Conservation (phyloP, 2,888 invertebrate genomes). For the Drosophila colorata region DNA sequence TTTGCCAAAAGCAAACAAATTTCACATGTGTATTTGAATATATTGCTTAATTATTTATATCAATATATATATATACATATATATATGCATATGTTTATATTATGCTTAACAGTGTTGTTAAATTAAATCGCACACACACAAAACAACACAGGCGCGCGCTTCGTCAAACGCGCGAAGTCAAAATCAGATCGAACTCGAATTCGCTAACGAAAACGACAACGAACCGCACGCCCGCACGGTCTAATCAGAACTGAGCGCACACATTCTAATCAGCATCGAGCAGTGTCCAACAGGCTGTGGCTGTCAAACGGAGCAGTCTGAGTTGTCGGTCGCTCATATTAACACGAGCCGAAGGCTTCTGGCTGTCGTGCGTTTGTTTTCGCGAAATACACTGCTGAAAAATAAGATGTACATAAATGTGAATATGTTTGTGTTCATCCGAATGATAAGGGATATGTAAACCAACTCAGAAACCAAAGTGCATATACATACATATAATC, state of each 20-base stretch:
- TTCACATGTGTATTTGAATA: constrained; percentile 49
- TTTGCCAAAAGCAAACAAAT: constrained; percentile 40
- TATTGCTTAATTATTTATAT: constrained; percentile 62
- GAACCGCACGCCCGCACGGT: constrained; percentile 65
- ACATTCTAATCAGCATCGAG: constrained; percentile 51
- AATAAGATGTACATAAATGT: neutral
- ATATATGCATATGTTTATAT: constrained; percentile 30
- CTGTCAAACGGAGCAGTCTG: constrained; percentile 39
- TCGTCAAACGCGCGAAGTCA: constrained; percentile 20
- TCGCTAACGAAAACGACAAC: constrained; percentile 21
- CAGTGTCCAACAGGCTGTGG: constrained; percentile 65
- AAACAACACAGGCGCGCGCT: constrained; percentile 24
- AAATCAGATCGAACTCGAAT: constrained; percentile 13
- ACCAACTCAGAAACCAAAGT: too few relatives aligned
- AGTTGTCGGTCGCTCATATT: constrained; percentile 34
- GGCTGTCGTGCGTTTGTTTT: constrained; percentile 2
- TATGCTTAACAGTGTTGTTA: constrained; percentile 53
- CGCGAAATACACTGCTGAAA: constrained; percentile 22
- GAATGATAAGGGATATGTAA: too few relatives aligned
- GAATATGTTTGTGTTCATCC: too few relatives aligned
- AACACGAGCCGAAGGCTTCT: constrained; percentile 24
- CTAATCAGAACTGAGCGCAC: constrained; percentile 74
- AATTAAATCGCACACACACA: constrained; percentile 50
- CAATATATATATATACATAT: constrained; percentile 42
- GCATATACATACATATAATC: too few relatives aligned